phyloP scores from a whole-genome alignment of 1,140 invertebrate genomes.

The Kradibia gibbosae region DNA sequence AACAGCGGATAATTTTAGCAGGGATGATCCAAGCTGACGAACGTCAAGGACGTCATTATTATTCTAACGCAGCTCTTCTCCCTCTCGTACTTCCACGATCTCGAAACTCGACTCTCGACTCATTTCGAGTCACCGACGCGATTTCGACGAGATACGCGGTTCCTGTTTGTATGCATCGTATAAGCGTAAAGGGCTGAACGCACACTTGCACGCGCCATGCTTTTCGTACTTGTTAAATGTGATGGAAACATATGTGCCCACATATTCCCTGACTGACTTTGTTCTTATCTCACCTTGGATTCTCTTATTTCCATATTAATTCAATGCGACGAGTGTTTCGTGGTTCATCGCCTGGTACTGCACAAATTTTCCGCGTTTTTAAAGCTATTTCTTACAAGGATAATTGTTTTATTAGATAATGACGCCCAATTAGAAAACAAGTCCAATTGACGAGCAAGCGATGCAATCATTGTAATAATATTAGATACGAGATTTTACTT shows the following conservation, averaged over 20 bases:
- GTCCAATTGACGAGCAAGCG: conserved; percentile 8
- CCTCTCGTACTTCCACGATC: too few relatives aligned
- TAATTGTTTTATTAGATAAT: not conserved
- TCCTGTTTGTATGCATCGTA: too few relatives aligned
- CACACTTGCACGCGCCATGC: too few relatives aligned
- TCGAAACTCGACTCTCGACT: too few relatives aligned
- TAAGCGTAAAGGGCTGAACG: too few relatives aligned
- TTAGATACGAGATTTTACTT: not conserved
- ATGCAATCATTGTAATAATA: not conserved
- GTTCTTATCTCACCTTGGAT: too few relatives aligned
- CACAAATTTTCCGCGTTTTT: not conserved
- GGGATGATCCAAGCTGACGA: too few relatives aligned
- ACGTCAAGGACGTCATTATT: too few relatives aligned
- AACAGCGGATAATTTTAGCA: too few relatives aligned
- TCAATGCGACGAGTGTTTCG: not conserved
- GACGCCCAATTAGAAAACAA: not conserved
- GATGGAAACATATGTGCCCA: not conserved
- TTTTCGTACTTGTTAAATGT: too few relatives aligned
- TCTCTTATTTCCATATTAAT: not conserved
- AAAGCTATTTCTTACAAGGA: not conserved
- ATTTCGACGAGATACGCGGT: too few relatives aligned
- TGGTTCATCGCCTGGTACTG: not conserved
- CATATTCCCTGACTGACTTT: not conserved
- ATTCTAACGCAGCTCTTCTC: not conserved
- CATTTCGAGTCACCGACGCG: too few relatives aligned